phyloP scores from a whole-genome alignment of 2,797 vertebrate species.

The Vespertilio murinus region DNA sequence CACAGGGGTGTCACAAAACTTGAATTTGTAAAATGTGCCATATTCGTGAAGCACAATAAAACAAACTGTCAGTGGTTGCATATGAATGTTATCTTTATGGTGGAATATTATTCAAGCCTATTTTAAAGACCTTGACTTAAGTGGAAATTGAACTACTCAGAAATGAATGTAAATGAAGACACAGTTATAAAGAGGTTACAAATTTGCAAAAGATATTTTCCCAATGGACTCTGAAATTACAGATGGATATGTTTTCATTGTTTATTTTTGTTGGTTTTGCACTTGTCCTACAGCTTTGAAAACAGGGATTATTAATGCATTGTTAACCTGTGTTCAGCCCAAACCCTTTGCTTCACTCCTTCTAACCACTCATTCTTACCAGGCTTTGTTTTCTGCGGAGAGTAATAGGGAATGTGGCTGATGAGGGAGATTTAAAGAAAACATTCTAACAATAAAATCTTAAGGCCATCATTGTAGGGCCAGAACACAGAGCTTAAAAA shows the following conservation, averaged over 20 bases:
- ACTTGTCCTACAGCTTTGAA: background rate
- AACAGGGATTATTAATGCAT: background rate
- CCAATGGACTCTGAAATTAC: background rate
- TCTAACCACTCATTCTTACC: background rate
- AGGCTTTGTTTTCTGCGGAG: background rate
- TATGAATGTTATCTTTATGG: background rate
- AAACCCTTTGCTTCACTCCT: background rate
- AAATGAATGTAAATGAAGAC: background rate
- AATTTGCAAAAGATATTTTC: slow-evolving; percentile 12
- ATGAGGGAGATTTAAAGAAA: background rate
- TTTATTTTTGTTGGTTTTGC: background rate
- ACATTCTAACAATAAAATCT: background rate
- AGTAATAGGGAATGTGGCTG: background rate
- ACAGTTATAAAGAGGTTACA: background rate
- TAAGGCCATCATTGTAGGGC: background rate
- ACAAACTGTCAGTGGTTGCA: background rate
- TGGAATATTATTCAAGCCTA: background rate
- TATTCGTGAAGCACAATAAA: background rate
- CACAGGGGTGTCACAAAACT: background rate
- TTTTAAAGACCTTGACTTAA: background rate
- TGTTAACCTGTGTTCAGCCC: background rate
- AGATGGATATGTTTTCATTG: background rate
- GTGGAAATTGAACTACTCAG: background rate
- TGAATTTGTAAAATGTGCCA: background rate
- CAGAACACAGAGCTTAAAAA: background rate